phyloP scores from a whole-genome alignment of 2,113 vertebrate genomes.

The Epinephelus fuscoguttatus region DNA sequence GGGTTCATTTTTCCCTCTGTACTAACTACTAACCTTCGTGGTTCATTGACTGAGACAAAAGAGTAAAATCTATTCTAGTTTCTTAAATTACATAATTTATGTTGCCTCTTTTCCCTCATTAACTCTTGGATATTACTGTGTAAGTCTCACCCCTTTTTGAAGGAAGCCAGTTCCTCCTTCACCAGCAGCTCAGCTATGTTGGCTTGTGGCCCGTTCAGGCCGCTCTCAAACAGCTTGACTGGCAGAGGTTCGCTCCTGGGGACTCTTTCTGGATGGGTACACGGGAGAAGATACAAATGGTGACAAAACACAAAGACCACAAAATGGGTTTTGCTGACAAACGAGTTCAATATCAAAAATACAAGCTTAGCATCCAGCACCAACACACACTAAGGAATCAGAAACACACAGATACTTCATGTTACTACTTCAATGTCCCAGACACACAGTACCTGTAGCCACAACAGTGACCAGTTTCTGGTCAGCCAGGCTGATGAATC shows the following conservation, averaged over 20 bases:
- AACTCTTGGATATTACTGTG: not conserved
- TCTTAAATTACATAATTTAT: not conserved
- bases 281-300: not conserved
- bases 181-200: conserved; percentile 76
- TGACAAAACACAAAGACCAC: conserved; percentile 16
- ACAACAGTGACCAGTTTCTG: conserved; percentile 86
- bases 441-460: conserved; percentile 80
- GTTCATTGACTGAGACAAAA: too few species aligned
- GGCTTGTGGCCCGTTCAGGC: conserved; percentile 4
- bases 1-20: too few species aligned
- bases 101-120: not conserved
- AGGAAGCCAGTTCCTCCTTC: conserved; percentile 72
- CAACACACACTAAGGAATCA: not conserved
- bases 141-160: conserved; percentile 65
- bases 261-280: conserved; percentile 19
- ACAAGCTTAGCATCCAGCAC: not conserved
- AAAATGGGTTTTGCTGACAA: not conserved
- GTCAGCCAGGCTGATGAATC: conserved; percentile 87
- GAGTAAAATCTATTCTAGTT: not conserved
- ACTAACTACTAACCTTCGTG: too few species aligned
- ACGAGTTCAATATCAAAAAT: not conserved
- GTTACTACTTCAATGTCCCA: too few species aligned
- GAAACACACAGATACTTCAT: not conserved
- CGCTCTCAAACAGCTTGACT: conserved; percentile 66
- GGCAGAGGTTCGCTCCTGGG: conserved; percentile 47